phyloP scores from a whole-genome alignment of 2,113 vertebrate species.

The Percopsis transmontana region DNA sequence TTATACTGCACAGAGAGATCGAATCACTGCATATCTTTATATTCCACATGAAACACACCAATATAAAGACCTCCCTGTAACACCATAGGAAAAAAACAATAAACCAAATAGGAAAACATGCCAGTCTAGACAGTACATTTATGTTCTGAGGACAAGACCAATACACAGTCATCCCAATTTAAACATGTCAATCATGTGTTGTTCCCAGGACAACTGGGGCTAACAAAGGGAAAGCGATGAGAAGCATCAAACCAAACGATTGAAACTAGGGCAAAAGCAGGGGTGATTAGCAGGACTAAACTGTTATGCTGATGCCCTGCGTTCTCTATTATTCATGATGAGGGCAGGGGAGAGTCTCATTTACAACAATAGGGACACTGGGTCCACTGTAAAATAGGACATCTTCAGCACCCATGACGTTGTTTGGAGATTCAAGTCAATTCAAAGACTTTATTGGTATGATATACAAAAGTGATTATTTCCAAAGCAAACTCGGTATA shows the following conservation, averaged over 20 bases:
- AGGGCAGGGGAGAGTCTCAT: constrained; percentile 43
- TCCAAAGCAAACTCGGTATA: background rate
- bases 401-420: constrained; percentile 18
- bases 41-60: constrained; percentile 33
- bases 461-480: background rate
- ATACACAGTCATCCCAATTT: constrained; percentile 33
- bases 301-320: constrained; percentile 69
- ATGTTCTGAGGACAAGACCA: constrained; percentile 39
- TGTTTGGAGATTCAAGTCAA: constrained; percentile 50
- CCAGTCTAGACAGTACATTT: constrained; percentile 17
- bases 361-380: constrained; percentile 22
- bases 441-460: background rate
- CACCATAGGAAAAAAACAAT: constrained; percentile 31
- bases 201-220: constrained; percentile 52
- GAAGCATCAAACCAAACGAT: constrained; percentile 62
- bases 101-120: constrained; percentile 40
- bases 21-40: constrained; percentile 41
- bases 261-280: constrained; percentile 72
- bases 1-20: constrained; percentile 53
- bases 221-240: constrained; percentile 63
- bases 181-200: constrained; percentile 53
- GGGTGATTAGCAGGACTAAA: constrained; percentile 44
- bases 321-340: constrained; percentile 32
- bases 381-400: constrained; percentile 36
- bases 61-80: constrained; percentile 41